phyloP scores from a whole-genome alignment of 1,140 invertebrate species.

The Ostrea denselamellosa region DNA sequence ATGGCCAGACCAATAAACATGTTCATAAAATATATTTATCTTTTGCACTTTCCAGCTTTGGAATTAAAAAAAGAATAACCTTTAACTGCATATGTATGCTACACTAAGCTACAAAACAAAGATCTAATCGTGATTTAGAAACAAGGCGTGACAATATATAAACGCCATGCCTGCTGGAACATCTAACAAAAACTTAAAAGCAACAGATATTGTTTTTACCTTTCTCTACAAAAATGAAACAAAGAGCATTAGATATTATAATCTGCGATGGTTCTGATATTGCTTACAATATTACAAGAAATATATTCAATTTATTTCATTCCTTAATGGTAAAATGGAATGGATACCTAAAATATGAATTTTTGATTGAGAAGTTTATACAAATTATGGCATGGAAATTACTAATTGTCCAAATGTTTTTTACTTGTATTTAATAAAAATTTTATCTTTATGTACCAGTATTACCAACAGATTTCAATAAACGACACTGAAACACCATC shows the following conservation, averaged over 20 bases:
- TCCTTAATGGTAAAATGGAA: background rate
- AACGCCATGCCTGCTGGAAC: slow-evolving; percentile 30
- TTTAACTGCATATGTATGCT: background rate
- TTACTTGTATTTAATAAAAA: too few species aligned
- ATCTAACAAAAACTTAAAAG: slow-evolving; percentile 26
- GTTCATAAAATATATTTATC: too few species aligned
- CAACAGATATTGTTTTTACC: slow-evolving; percentile 18
- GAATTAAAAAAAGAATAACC: too few species aligned
- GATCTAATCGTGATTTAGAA: background rate
- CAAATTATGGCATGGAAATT: background rate
- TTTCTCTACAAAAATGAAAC: slow-evolving; percentile 37
- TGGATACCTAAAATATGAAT: background rate
- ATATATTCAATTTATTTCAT: background rate
- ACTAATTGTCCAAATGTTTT: too few species aligned
- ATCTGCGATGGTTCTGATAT: background rate
- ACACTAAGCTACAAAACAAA: slow-evolving; percentile 12
- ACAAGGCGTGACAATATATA: slow-evolving; percentile 16
- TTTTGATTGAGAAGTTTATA: background rate
- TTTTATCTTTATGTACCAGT: too few species aligned
- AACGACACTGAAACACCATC: too few species aligned
- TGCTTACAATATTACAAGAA: background rate
- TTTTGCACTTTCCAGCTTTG: too few species aligned
- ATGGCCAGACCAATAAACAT: too few species aligned
- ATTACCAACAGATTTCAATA: too few species aligned
- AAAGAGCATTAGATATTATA: background rate